These are phyloP conservation scores for fruit fly (Drosophila melanogaster) DNA, from an alignment of 1,140 invertebrate genomes.

Conservation along the genomic window DNA sequence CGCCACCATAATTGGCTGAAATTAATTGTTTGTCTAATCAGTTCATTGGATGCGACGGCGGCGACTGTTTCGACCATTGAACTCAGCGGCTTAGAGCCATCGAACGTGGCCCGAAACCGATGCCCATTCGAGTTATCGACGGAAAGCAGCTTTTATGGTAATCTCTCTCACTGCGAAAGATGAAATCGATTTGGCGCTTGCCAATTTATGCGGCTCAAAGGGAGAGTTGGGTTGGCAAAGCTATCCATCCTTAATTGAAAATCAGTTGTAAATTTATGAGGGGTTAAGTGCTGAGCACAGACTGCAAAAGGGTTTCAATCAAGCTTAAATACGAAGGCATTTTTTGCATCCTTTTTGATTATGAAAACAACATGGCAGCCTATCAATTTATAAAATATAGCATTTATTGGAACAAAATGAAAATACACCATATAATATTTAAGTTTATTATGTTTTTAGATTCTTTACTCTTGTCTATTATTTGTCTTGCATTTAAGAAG, in stretches of 20 bases:
- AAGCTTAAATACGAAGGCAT: background rate
- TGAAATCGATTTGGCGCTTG: slow-evolving; percentile 23
- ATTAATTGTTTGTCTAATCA: slow-evolving; percentile 81
- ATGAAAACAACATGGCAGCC: too few species aligned
- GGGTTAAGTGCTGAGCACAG: slow-evolving; percentile 8
- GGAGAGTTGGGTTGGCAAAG: slow-evolving; percentile 14
- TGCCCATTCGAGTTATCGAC: slow-evolving; percentile 22
- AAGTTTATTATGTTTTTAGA: too few species aligned
- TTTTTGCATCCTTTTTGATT: background rate
- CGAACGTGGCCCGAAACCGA: slow-evolving; percentile 12
- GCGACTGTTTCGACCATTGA: slow-evolving; percentile 36
- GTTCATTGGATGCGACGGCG: slow-evolving; percentile 65
- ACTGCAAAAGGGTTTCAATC: background rate
- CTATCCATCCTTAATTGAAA: slow-evolving; percentile 22
- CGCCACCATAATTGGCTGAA: slow-evolving; percentile 65
- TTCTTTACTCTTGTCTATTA: too few species aligned
- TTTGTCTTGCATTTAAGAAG: too few species aligned
- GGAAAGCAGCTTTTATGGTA: slow-evolving; percentile 39
- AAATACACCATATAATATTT: too few species aligned
- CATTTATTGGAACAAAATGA: too few species aligned
- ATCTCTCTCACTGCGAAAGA: slow-evolving; percentile 16
- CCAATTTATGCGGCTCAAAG: slow-evolving; percentile 10
- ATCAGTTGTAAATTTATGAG: slow-evolving; percentile 31
- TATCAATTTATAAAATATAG: too few species aligned
- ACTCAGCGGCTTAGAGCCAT: slow-evolving; percentile 26